phyloP scores from a whole-genome alignment of 2,888 invertebrate species.

The Cephus sareptanus region DNA sequence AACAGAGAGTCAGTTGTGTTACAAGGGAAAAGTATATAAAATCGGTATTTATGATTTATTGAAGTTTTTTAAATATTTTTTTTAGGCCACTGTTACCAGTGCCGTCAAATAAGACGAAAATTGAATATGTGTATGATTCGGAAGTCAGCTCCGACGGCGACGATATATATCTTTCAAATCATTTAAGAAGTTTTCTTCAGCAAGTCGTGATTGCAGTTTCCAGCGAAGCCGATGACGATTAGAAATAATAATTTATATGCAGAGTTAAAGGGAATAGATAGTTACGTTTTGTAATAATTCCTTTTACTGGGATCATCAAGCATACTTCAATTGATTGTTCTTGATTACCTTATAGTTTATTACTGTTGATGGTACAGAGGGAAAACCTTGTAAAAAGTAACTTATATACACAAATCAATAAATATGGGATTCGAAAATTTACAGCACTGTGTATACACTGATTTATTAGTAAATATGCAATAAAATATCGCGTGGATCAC shows the following conservation, averaged over 20 bases:
- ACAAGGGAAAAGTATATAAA: background rate
- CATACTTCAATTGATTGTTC: conserved; percentile 18
- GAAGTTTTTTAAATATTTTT: background rate
- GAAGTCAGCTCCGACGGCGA: conserved; percentile 37
- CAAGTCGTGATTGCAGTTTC: conserved; percentile 17
- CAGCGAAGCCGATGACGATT: background rate
- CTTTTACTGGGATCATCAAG: conserved; percentile 11
- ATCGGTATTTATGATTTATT: background rate
- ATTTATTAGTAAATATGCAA: background rate
- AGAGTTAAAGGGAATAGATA: background rate
- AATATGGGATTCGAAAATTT: conserved; percentile 11
- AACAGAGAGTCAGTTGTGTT: background rate
- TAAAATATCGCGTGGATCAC: background rate
- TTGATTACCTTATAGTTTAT: conserved; percentile 14
- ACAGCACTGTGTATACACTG: conserved; percentile 8
- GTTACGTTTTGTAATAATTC: background rate
- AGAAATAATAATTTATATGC: background rate
- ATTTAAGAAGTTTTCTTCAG: conserved; percentile 20
- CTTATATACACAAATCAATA: conserved; percentile 2
- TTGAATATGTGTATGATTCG: conserved; percentile 32
- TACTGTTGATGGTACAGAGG: conserved; percentile 11
- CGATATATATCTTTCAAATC: conserved; percentile 23
- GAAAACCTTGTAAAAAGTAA: conserved; percentile 1
- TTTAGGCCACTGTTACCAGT: background rate
- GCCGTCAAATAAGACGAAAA: conserved; percentile 22